Evolutionary conservation across 1,140 invertebrate species (phyloP), one percentile per base, ranked within the genome.

Genomic region (Parapsyche elsis): DNA sequence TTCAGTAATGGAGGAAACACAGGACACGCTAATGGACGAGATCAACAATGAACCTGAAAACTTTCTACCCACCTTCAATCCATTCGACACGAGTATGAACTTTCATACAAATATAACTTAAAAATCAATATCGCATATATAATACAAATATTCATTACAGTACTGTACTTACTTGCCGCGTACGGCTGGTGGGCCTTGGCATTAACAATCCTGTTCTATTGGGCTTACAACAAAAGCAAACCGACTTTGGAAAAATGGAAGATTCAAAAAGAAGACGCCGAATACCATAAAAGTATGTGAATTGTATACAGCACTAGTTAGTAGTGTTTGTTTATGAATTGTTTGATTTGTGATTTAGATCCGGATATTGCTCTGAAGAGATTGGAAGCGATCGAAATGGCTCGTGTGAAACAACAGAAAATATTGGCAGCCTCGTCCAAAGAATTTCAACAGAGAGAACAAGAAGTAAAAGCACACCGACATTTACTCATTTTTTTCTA

Each of bases 321-420:
- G 16, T 12, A 53, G 2, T 53, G 16, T 1, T 5, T 16, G 16
- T 53, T 2, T 53, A 53, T 14, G 49, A 53, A 38, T 71, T 71
- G 10, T 38, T 38, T n/a, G n/a, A 9, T 14, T 45, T 30, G 26
- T 38, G 0, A n/a, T 73, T 71, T 59, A 79, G 78, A 79, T 74
- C 70, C 67, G 5, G 78, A 79, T 23, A 45, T 44, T 9, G 53
- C 16, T 23, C n/a, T 74, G 12, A 57, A 79, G 59, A 79, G 46
- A 64, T 61, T 73, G 78, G 57, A 74, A 59, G 71, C 78, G 19
- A 57, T 79, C 1, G 70, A 79, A 79, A 26, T 12, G 0, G 78
- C 71, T 64, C 59, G 78, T 26, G 23, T 19, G 7, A 79, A 53
- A 79, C 78, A 79, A 64, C 78, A 79, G 61, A 0, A 79, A 23